A percentile compares a stretch with the other conserved stretches of the same genome.
Evolutionary conservation across 2,797 vertebrate genomes (phyloP).

Genomic region (Anniella stebbinsi): DNA sequence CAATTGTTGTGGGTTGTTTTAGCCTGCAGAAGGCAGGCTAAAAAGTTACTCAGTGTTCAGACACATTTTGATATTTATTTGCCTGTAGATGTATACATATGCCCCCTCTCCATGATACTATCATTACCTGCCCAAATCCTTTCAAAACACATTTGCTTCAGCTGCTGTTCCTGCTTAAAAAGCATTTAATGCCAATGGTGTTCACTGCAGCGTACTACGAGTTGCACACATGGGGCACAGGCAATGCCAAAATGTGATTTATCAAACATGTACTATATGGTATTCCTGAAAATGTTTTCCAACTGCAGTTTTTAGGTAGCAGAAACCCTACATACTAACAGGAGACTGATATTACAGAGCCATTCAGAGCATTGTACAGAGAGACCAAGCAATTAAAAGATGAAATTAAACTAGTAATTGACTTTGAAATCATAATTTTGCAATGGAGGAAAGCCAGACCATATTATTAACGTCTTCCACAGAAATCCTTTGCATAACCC

Average conservation of each 20-base stretch:
- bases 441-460: not conserved
- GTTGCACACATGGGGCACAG: not conserved
- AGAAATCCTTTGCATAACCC: conserved; percentile 24
- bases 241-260: not conserved
- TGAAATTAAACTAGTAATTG: not conserved
- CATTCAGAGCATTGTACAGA: not conserved
- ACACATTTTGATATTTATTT: conserved; percentile 2
- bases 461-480: not conserved
- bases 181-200: not conserved
- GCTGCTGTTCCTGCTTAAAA: not conserved
- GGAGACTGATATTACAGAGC: not conserved
- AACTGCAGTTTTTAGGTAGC: not conserved
- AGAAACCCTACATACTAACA: not conserved
- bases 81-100: conserved; percentile 10
- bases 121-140: not conserved
- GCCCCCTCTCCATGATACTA: not conserved
- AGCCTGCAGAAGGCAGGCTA: not conserved
- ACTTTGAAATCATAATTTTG: not conserved
- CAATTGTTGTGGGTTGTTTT: not conserved
- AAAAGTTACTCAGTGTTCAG: not conserved
- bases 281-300: not conserved
- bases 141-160: not conserved
- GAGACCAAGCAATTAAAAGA: conserved; percentile 7
- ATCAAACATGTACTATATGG: not conserved
- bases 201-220: not conserved